These are phyloP conservation scores for Hypomecis punctinalis DNA, from an alignment of 2,888 invertebrate genomes.

Conservation along the genomic window DNA sequence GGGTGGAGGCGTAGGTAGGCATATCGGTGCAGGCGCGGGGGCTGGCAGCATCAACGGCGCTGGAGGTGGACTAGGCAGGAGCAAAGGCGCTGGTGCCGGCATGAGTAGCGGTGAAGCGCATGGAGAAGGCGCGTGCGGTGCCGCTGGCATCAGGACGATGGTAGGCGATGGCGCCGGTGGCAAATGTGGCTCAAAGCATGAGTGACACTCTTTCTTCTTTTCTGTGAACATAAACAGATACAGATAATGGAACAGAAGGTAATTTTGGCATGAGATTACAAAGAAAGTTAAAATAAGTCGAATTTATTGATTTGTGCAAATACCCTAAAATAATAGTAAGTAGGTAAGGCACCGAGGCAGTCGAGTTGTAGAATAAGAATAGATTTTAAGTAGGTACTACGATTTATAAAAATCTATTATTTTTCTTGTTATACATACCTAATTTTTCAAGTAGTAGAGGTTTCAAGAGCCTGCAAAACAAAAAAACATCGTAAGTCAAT, in stretches of 20 bases:
- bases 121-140: constrained; percentile 51
- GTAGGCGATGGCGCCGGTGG: constrained; percentile 64
- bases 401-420: no score
- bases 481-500: constrained; percentile 1
- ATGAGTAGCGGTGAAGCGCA: constrained; percentile 39
- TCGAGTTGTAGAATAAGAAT: no score
- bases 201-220: constrained; percentile 33
- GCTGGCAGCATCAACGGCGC: constrained; percentile 40
- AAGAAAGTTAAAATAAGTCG: no score
- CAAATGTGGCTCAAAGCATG: constrained; percentile 48
- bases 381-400: no score
- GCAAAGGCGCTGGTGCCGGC: constrained; percentile 48
- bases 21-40: constrained; percentile 7
- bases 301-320: no score
- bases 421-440: constrained; percentile 53
- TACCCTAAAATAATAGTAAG: no score
- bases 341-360: no score
- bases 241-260: no score
- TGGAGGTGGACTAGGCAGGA: constrained; percentile 7
- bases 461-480: constrained; percentile 69
- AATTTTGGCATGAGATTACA: no score
- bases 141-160: constrained; percentile 69
- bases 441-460: constrained; percentile 64
- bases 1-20: constrained; percentile 7
- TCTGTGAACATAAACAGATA: constrained; percentile 25